These are phyloP conservation scores for Zhuqinia jingwanae DNA, from an alignment of 2,888 invertebrate genomes.

Conservation along the genomic window DNA sequence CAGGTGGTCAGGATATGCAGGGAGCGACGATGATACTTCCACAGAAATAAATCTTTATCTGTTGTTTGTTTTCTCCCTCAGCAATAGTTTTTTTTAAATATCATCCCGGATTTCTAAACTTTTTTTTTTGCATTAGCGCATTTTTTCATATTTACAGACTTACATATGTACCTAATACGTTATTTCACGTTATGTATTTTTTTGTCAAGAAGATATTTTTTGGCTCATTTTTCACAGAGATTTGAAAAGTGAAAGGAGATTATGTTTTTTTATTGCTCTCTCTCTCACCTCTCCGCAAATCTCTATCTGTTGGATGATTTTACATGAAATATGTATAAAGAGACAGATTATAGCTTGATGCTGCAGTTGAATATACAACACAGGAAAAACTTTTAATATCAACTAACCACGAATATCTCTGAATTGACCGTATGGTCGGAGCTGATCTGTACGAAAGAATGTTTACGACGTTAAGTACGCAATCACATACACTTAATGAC, in stretches of 20 bases:
- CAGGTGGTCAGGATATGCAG: constrained; percentile 38
- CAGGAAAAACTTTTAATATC: too few species aligned
- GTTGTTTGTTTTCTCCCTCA: neutral
- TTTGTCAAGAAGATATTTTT: constrained; percentile 22
- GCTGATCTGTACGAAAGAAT: constrained; percentile 22
- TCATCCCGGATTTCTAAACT: neutral
- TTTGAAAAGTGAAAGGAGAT: constrained; percentile 35
- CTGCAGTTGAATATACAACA: neutral
- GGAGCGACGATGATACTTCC: constrained; percentile 44
- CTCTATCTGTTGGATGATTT: too few species aligned
- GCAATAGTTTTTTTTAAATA: neutral
- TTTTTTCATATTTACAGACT: neutral
- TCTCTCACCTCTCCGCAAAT: too few species aligned
- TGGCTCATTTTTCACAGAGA: constrained; percentile 18
- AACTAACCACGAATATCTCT: neutral
- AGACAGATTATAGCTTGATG: constrained; percentile 38
- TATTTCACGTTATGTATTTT: neutral
- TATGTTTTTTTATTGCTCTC: constrained; percentile 14
- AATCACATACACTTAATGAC: constrained; percentile 20
- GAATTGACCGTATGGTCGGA: neutral
- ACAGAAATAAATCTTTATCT: constrained; percentile 47
- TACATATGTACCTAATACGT: too few species aligned
- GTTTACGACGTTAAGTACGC: constrained; percentile 31
- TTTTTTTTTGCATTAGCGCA: constrained; percentile 28
- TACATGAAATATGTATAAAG: neutral